Conservation (phyloP, 2,888 invertebrate genomes). For the Eupithecia insigniata region DNA sequence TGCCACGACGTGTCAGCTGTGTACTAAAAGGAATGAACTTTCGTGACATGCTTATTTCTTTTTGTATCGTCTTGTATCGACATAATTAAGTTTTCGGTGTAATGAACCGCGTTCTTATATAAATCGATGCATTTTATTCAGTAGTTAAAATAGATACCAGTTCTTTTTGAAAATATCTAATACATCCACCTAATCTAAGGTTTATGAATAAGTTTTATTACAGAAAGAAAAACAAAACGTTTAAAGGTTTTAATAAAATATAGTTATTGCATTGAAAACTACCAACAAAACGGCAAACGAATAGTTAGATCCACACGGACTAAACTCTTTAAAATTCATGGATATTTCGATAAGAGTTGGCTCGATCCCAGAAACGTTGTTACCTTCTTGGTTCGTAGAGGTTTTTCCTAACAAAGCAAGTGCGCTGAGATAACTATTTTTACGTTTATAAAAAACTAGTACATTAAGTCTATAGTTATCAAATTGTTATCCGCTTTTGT, state of each 20-base stretch:
- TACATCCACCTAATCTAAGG: background rate
- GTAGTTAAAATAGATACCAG: background rate
- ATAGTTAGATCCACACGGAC: constrained; percentile 18
- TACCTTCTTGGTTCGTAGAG: constrained; percentile 18
- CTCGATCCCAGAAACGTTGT: constrained; percentile 26
- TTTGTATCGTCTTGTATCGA: constrained; percentile 48
- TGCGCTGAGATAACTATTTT: background rate
- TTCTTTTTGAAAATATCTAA: background rate
- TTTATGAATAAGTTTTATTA: background rate
- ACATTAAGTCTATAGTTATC: background rate
- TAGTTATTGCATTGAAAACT: constrained; percentile 9
- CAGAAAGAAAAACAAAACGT: background rate
- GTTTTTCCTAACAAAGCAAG: constrained; percentile 21
- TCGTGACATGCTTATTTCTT: constrained; percentile 65
- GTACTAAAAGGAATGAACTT: constrained; percentile 64
- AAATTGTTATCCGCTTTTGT: background rate
- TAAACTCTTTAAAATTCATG: constrained; percentile 31
- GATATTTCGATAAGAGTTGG: constrained; percentile 30
- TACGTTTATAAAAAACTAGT: background rate
- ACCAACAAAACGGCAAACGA: constrained; percentile 18
- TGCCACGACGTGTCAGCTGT: constrained; percentile 75
- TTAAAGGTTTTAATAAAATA: constrained; percentile 5
- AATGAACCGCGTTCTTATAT: constrained; percentile 41
- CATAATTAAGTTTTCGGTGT: constrained; percentile 46
- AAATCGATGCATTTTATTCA: constrained; percentile 27